Conservation (phyloP, 2,888 invertebrate genomes). For the Drosophila hamatofila region DNA sequence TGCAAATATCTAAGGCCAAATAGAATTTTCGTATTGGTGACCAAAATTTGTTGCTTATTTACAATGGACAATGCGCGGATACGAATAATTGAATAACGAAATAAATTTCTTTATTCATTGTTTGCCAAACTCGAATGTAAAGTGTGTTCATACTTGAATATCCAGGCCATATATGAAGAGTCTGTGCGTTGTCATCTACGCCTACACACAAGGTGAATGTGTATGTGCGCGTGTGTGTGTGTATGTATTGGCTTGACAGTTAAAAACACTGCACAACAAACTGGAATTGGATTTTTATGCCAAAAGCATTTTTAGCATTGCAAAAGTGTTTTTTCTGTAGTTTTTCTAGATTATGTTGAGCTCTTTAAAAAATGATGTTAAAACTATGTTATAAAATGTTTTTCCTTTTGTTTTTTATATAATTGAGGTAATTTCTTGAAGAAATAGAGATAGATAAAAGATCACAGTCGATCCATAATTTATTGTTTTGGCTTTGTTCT, state of each 20-base stretch:
- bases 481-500: too few species aligned
- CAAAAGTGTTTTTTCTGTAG: not conserved
- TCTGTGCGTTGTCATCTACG: slow-evolving; percentile 42
- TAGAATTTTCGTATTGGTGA: slow-evolving; percentile 15
- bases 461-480: too few species aligned
- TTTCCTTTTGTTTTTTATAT: too few species aligned
- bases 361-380: not conserved
- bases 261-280: slow-evolving; percentile 1
- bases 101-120: slow-evolving; percentile 59
- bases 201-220: slow-evolving; percentile 44
- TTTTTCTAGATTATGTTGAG: not conserved
- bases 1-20: slow-evolving; percentile 16
- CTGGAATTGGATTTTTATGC: not conserved
- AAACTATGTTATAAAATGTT: not conserved
- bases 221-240: not conserved
- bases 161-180: slow-evolving; percentile 60
- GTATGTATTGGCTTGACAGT: not conserved
- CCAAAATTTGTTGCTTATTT: slow-evolving; percentile 11
- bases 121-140: slow-evolving; percentile 59
- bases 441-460: too few species aligned
- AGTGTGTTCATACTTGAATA: slow-evolving; percentile 54
- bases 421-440: too few species aligned
- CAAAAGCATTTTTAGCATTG: too few species aligned
- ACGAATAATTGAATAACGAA: slow-evolving; percentile 63
- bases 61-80: too few species aligned